These are phyloP conservation scores for Parthenolecanium corni DNA, from an alignment of 2,888 invertebrate genomes.

Conservation along the genomic window DNA sequence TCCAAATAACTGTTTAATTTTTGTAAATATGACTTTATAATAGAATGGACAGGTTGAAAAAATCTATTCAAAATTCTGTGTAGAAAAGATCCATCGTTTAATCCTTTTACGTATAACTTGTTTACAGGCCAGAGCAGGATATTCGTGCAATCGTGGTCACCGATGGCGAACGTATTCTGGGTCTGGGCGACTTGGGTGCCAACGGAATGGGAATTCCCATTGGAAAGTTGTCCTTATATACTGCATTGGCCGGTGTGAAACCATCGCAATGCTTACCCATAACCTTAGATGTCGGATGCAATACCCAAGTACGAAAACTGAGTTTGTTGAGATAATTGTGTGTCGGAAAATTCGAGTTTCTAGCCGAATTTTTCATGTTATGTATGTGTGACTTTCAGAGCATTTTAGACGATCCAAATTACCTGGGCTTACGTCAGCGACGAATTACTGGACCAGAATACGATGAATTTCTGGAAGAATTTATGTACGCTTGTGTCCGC, in stretches of 20 bases:
- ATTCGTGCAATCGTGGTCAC: slow-evolving; percentile 88
- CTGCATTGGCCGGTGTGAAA: slow-evolving; percentile 91
- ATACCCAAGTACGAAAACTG: slow-evolving; percentile 44
- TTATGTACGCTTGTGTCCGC: slow-evolving; percentile 81
- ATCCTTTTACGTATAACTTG: not conserved
- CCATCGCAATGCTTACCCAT: slow-evolving; percentile 92
- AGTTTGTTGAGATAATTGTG: not conserved
- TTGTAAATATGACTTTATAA: no score
- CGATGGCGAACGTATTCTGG: slow-evolving; percentile 95
- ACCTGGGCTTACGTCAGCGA: slow-evolving; percentile 81
- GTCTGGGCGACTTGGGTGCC: slow-evolving; percentile 92
- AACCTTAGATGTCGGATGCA: slow-evolving; percentile 61
- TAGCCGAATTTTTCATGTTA: not conserved
- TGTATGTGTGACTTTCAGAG: slow-evolving; percentile 42
- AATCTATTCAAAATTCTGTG: no score
- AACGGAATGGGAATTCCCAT: slow-evolving; percentile 99
- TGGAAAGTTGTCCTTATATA: slow-evolving; percentile 92
- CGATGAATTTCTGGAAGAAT: slow-evolving; percentile 91
- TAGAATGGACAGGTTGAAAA: no score
- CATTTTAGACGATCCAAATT: slow-evolving; percentile 82
- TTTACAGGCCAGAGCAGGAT: slow-evolving; percentile 68
- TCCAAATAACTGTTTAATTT: no score
- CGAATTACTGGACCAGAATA: slow-evolving; percentile 74
- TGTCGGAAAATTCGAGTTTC: not conserved
- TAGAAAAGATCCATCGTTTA: not conserved